Evolutionary conservation across 2,797 vertebrate species (phyloP).

Genomic region (Esox lucius): DNA sequence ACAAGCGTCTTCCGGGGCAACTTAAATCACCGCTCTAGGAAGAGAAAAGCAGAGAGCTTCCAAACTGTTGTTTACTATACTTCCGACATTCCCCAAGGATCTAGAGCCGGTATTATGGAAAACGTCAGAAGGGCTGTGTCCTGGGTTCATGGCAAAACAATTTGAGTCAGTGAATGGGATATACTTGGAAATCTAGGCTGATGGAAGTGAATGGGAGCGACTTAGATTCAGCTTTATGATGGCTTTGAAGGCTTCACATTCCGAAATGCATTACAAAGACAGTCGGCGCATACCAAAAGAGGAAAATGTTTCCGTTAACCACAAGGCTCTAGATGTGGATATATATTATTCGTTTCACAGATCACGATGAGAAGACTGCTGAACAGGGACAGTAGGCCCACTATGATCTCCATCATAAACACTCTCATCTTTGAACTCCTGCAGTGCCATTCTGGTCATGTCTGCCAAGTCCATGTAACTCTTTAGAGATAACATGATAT

Average conservation of each 20-base stretch:
- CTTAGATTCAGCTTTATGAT: constrained; percentile 41
- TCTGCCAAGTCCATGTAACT: constrained; percentile 27
- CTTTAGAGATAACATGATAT: constrained; percentile 15
- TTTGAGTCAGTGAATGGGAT: constrained; percentile 6
- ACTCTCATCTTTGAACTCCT: constrained; percentile 32
- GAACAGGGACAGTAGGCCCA: not conserved
- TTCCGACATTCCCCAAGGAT: constrained; percentile 56
- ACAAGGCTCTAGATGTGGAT: not conserved
- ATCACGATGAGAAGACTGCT: not conserved
- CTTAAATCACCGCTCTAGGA: constrained; percentile 43
- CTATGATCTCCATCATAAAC: not conserved
- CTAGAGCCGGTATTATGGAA: constrained; percentile 56
- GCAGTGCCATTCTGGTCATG: constrained; percentile 41
- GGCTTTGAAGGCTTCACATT: constrained; percentile 15
- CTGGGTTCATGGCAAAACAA: constrained; percentile 9
- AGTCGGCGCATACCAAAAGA: constrained; percentile 16
- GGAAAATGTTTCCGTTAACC: not conserved
- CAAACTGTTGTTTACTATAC: constrained; percentile 70
- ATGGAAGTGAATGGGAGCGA: constrained; percentile 34
- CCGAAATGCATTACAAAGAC: constrained; percentile 19
- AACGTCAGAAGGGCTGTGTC: constrained; percentile 64
- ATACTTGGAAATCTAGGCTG: constrained; percentile 8
- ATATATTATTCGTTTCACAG: not conserved
- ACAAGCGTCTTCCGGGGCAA: constrained; percentile 55
- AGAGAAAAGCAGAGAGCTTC: constrained; percentile 53